Conservation (phyloP, 30 jellyfish, hydroid and myxozoan genomes). For the Rhopilema esculentum region DNA sequence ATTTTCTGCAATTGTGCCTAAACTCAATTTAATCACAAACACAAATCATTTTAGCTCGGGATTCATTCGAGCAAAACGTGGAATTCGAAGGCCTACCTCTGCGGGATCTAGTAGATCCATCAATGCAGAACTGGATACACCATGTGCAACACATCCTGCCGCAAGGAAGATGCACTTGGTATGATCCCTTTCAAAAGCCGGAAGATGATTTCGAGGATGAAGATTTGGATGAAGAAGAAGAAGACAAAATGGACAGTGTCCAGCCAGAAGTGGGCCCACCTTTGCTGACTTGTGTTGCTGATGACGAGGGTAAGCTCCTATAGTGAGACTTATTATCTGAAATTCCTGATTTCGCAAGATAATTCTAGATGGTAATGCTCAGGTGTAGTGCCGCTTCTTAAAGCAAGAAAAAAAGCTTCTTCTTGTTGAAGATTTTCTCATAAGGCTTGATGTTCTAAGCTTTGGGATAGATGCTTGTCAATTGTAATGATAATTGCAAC, state of each 20-base stretch:
- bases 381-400: too few relatives aligned
- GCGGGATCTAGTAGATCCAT: constrained; percentile 85
- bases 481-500: too few relatives aligned
- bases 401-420: too few relatives aligned
- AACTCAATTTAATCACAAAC: too few relatives aligned
- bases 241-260: constrained; percentile 45
- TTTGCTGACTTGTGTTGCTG: constrained; percentile 78
- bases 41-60: constrained; percentile 85
- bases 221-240: constrained; percentile 91
- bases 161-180: constrained; percentile 98
- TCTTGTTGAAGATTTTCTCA: too few relatives aligned
- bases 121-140: constrained; percentile 92
- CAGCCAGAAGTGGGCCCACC: constrained; percentile 95
- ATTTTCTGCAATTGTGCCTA: too few relatives aligned
- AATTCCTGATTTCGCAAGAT: too few relatives aligned
- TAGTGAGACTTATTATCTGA: too few relatives aligned
- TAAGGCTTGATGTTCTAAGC: too few relatives aligned
- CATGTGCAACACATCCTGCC: constrained; percentile 94
- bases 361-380: too few relatives aligned
- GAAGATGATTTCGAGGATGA: constrained; percentile 98
- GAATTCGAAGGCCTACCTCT: constrained; percentile 95
- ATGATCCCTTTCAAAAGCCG: constrained; percentile 86
- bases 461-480: too few relatives aligned
- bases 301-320: constrained; percentile 83
- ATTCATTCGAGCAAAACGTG: constrained; percentile 70